phyloP scores from a whole-genome alignment of 2,888 invertebrate species.

The Lomographa bimaculata region DNA sequence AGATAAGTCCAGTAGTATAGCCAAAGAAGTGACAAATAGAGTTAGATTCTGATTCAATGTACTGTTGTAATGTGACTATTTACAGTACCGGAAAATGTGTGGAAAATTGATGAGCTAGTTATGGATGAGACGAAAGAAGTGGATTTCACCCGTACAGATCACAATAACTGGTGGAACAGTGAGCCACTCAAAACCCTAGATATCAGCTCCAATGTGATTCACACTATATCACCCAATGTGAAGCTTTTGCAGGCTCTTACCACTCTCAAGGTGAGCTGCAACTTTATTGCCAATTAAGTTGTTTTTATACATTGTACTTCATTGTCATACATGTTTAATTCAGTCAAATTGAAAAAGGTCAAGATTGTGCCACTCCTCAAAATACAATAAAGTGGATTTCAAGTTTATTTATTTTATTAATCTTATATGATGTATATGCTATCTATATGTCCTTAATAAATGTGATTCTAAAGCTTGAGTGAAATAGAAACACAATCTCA shows the following conservation, averaged over 20 bases:
- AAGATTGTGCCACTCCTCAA: conserved; percentile 2
- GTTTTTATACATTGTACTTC: conserved; percentile 1
- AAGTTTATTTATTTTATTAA: too few relatives aligned
- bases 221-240: conserved; percentile 85
- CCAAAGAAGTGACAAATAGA: too few relatives aligned
- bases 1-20: too few relatives aligned
- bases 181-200: conserved; percentile 90
- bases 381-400: too few relatives aligned
- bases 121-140: conserved; percentile 84
- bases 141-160: conserved; percentile 82
- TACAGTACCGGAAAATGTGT: conserved; percentile 89
- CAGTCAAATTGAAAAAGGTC: conserved; percentile 2
- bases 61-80: conserved; percentile 5
- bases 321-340: conserved; percentile 1
- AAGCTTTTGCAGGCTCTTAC: conserved; percentile 86
- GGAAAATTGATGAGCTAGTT: conserved; percentile 88
- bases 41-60: not conserved
- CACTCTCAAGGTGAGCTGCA: conserved; percentile 85
- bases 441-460: too few relatives aligned
- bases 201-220: conserved; percentile 89
- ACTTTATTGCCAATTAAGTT: conserved; percentile 3
- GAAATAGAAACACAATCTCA: too few relatives aligned
- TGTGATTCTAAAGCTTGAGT: too few relatives aligned
- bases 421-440: too few relatives aligned
- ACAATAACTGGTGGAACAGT: conserved; percentile 93